phyloP scores from a whole-genome alignment of 2,888 invertebrate species.

The Ophion obscuratus region DNA sequence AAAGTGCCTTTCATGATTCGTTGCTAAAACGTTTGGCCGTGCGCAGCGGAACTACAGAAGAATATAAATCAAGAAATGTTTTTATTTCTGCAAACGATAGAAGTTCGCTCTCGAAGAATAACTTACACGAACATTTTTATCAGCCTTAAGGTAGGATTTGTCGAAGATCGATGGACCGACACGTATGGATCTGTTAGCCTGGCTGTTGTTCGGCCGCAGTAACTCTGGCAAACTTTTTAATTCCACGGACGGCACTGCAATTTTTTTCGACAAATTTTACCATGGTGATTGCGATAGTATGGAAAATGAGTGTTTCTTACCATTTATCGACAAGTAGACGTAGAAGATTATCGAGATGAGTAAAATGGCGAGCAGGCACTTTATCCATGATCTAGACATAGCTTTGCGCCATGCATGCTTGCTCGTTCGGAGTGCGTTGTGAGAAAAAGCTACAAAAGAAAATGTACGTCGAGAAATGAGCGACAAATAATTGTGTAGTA shows the following conservation, averaged over 20 bases:
- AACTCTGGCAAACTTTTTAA: conserved; percentile 43
- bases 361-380: conserved; percentile 76
- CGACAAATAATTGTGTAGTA: background rate
- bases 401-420: conserved; percentile 77
- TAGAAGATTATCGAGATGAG: conserved; percentile 75
- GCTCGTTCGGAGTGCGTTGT: conserved; percentile 70
- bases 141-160: background rate
- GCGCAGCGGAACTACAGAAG: too few species aligned
- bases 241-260: conserved; percentile 63
- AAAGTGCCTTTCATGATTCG: too few species aligned
- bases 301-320: conserved; percentile 70
- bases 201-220: background rate
- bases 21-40: too few species aligned
- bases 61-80: too few species aligned
- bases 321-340: conserved; percentile 78
- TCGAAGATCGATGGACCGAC: background rate
- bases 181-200: conserved; percentile 15
- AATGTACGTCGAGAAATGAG: background rate
- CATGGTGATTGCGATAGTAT: background rate
- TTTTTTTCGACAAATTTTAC: background rate
- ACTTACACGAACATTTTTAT: background rate
- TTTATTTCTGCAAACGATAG: background rate
- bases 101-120: background rate
- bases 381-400: conserved; percentile 82
- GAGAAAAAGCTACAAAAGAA: conserved; percentile 47